Evolutionary conservation across 2,113 vertebrate genomes (phyloP).

Genomic region (Mirza zaza): DNA sequence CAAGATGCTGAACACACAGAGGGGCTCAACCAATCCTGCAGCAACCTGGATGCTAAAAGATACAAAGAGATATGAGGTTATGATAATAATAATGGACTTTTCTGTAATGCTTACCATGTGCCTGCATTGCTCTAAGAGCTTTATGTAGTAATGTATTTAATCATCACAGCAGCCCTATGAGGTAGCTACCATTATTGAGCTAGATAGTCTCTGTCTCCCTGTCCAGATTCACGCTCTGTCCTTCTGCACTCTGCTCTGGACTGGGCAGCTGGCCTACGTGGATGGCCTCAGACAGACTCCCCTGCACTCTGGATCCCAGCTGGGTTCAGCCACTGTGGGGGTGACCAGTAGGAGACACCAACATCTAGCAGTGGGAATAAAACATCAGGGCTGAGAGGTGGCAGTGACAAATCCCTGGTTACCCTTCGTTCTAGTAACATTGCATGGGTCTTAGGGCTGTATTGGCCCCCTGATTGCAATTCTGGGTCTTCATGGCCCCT

Average conservation of each 20-base stretch:
- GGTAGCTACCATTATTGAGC: not conserved
- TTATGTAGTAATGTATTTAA: not conserved
- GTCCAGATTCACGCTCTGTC: not conserved
- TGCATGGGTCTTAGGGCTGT: not conserved
- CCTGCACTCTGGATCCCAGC: not conserved
- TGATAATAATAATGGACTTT: not conserved
- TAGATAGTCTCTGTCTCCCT: not conserved
- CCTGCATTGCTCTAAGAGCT: not conserved
- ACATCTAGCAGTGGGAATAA: not conserved
- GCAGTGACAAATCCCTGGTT: no score
- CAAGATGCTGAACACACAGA: not conserved
- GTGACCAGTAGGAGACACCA: not conserved
- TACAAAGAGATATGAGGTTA: not conserved
- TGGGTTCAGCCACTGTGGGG: not conserved
- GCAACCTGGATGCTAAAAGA: not conserved
- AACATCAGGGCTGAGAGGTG: not conserved
- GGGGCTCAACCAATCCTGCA: not conserved
- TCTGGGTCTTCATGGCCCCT: not conserved
- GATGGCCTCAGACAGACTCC: not conserved
- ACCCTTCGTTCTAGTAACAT: not conserved
- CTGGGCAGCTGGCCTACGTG: not conserved
- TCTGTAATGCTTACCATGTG: not conserved
- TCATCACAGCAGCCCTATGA: not conserved
- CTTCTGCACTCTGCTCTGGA: not conserved
- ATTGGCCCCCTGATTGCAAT: not conserved